Evolutionary conservation across 2,797 vertebrate genomes (phyloP), one percentile per base, ranked within the genome.

Genomic region (Pelochelys cantorii): DNA sequence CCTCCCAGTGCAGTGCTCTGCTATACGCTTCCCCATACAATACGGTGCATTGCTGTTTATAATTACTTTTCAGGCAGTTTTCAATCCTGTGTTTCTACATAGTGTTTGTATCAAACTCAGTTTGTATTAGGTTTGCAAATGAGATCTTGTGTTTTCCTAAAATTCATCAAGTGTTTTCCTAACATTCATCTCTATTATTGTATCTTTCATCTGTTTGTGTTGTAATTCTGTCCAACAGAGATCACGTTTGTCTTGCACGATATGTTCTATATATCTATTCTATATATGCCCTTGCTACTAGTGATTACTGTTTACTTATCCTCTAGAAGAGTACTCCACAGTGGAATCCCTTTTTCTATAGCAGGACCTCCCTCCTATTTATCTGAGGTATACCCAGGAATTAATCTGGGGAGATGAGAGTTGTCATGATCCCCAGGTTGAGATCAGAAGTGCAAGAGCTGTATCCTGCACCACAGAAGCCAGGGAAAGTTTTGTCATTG

Each of bases 71-170:
- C 80, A 54, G 57, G 20, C 86, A 68, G 18, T 54, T 3, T 90
- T 12, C 31, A 84, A 86, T 11, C 83, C 85, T 89, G 84, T 6
- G 56, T 68, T 68, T 68, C 17, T 68, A 94, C 92, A 93, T 77
- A 77, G 25, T 57, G 48, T 89, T 95, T 90, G 83, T 89, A 57
- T 48, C 17, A 90, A 86, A 83, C 90, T 85, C 83, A 82, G 77
- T 68, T 89, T 78, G 91, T 95, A 89, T 79, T 95, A 92, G 37
- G 95, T 95, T 95, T 93, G 95, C 90, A 96, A 94, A 83, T 52
- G 84, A 85, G 53, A 91, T 87, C 83, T 8, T 84, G 90, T 17
- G 59, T 87, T 81, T 95, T 92, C 90, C 86, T 94, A 89, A 42
- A 42, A 42, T 42, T 42, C 53, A 94, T 84, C 84, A 96, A 94